These are phyloP conservation scores for Holcopasites calliopsidis DNA, from an alignment of 1,140 invertebrate genomes.

Conservation along the genomic window DNA sequence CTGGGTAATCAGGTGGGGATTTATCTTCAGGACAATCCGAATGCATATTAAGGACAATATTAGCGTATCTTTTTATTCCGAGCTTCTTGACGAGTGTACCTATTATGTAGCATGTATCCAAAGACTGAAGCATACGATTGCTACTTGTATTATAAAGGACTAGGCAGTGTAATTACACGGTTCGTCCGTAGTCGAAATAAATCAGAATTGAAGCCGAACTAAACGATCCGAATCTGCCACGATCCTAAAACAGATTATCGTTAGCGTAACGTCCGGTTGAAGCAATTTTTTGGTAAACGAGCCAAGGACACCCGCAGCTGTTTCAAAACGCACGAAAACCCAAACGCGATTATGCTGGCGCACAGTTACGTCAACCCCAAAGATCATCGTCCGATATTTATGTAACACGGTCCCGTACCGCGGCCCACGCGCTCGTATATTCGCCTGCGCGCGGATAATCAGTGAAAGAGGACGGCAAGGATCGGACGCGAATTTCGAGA, in stretches of 20 bases:
- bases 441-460: neutral
- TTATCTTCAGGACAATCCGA: constrained; percentile 74
- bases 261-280: no score
- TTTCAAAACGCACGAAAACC: constrained; percentile 31
- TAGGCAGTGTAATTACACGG: no score
- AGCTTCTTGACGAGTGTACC: neutral
- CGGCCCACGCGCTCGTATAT: constrained; percentile 1
- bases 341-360: neutral
- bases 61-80: neutral
- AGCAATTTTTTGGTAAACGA: neutral
- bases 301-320: neutral
- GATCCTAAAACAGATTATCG: neutral
- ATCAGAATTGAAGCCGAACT: neutral
- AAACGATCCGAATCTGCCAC: neutral
- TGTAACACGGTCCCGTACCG: constrained; percentile 9
- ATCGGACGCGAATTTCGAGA: constrained; percentile 4
- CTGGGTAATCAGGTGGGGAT: constrained; percentile 71
- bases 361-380: neutral
- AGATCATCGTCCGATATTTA: constrained; percentile 44
- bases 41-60: constrained; percentile 58
- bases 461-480: constrained; percentile 23
- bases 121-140: constrained; percentile 5
- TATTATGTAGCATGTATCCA: neutral
- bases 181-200: no score
- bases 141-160: no score